Evolutionary conservation across 2,113 vertebrate genomes (phyloP).

Genomic region (Platanista minor): DNA sequence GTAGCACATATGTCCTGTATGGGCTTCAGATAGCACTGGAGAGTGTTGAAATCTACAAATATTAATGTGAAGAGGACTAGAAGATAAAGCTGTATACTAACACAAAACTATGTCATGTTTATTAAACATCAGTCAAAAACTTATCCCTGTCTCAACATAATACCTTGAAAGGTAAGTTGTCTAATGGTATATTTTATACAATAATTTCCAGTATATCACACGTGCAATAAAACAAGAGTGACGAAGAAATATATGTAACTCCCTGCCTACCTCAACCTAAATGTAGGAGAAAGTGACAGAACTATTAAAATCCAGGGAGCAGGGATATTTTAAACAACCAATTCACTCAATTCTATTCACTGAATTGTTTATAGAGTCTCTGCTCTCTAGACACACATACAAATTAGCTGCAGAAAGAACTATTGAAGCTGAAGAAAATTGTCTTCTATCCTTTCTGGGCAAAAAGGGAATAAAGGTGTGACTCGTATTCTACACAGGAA

Average conservation of each 20-base stretch:
- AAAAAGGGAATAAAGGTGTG: neutral
- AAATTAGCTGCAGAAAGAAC: neutral
- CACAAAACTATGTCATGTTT: neutral
- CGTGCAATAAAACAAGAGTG: neutral
- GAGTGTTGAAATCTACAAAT: neutral
- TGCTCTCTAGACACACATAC: neutral
- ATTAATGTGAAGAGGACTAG: neutral
- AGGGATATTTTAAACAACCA: neutral
- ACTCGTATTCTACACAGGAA: neutral
- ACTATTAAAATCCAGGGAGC: neutral
- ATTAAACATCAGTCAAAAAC: neutral
- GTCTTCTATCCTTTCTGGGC: neutral
- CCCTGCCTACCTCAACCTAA: neutral
- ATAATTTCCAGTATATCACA: neutral
- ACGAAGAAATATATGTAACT: neutral
- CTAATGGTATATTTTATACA: neutral
- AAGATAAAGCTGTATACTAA: neutral
- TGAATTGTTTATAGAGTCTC: neutral
- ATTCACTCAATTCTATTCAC: neutral
- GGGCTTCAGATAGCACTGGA: neutral
- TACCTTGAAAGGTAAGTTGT: neutral
- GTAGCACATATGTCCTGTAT: fast-evolving
- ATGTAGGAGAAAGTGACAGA: neutral
- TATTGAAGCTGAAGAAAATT: neutral
- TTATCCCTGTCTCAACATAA: neutral